phyloP scores from a whole-genome alignment of 1,140 invertebrate genomes.

The Steinernema khuongi region DNA sequence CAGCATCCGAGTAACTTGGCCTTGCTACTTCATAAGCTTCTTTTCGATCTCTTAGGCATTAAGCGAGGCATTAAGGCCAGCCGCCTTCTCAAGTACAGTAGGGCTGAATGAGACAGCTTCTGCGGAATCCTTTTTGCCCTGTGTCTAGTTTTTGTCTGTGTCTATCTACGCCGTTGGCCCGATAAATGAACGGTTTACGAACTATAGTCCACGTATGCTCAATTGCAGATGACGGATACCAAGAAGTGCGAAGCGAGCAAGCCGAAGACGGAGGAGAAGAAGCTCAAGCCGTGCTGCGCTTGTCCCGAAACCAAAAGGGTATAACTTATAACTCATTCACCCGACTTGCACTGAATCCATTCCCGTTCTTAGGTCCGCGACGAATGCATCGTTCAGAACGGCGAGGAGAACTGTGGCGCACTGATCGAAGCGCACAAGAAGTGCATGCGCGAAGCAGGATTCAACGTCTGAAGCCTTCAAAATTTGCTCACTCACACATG shows the following conservation, averaged over 20 bases:
- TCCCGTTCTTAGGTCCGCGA: constrained; percentile 51
- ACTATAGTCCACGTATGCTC: no score
- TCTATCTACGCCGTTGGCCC: no score
- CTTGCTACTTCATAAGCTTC: no score
- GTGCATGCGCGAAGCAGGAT: constrained; percentile 89
- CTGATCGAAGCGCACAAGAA: constrained; percentile 91
- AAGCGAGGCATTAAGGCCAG: no score
- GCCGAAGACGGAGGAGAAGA: constrained; percentile 36
- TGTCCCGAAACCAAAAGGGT: constrained; percentile 89
- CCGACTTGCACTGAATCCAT: constrained; percentile 21
- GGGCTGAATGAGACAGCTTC: no score
- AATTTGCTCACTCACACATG: not conserved
- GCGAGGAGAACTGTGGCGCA: constrained; percentile 81
- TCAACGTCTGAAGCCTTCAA: constrained; percentile 76
- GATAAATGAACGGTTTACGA: no score
- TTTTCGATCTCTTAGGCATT: no score
- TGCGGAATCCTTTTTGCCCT: no score
- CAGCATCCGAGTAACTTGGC: no score
- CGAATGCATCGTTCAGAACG: constrained; percentile 76
- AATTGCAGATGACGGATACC: constrained; percentile 18
- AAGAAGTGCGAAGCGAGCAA: constrained; percentile 20
- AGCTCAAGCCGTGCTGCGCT: constrained; percentile 83
- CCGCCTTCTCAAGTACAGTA: no score
- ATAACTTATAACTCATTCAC: no score
- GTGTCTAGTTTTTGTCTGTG: no score